Evolutionary conservation across 2,888 invertebrate species (phyloP).

Genomic region (Leucophora obtusa): DNA sequence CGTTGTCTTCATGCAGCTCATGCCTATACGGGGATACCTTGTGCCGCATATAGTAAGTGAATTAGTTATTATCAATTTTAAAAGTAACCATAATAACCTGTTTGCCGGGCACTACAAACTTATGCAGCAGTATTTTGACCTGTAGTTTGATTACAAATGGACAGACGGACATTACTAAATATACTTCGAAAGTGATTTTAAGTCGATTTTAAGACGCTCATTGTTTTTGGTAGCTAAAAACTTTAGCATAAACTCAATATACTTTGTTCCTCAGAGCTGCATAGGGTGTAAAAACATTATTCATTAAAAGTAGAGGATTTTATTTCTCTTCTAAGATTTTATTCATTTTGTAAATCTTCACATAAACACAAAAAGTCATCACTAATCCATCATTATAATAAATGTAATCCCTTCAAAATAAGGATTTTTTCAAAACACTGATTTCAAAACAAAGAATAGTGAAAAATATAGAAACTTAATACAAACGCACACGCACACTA

Average conservation of each 20-base stretch:
- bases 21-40: slow-evolving; percentile 91
- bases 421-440: slow-evolving; percentile 26
- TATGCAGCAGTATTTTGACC: too few species aligned
- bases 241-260: too few species aligned
- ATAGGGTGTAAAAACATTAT: not conserved
- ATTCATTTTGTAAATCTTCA: slow-evolving; percentile 29
- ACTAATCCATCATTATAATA: slow-evolving; percentile 66
- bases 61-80: not conserved
- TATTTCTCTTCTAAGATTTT: not conserved
- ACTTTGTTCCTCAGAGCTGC: too few species aligned
- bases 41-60: slow-evolving; percentile 91
- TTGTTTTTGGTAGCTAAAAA: too few species aligned
- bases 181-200: too few species aligned
- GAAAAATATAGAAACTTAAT: not conserved
- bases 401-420: slow-evolving; percentile 60
- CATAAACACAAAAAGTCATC: slow-evolving; percentile 10
- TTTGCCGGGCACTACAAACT: too few species aligned
- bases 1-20: slow-evolving; percentile 94
- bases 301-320: not conserved
- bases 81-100: too few species aligned
- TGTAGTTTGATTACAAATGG: too few species aligned
- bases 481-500: not conserved
- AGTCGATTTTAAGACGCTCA: too few species aligned
- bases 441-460: slow-evolving; percentile 48
- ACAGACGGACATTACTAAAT: too few species aligned